Evolutionary conservation across 2,113 vertebrate genomes (phyloP).

Genomic region (Drymodes brunneopygia): DNA sequence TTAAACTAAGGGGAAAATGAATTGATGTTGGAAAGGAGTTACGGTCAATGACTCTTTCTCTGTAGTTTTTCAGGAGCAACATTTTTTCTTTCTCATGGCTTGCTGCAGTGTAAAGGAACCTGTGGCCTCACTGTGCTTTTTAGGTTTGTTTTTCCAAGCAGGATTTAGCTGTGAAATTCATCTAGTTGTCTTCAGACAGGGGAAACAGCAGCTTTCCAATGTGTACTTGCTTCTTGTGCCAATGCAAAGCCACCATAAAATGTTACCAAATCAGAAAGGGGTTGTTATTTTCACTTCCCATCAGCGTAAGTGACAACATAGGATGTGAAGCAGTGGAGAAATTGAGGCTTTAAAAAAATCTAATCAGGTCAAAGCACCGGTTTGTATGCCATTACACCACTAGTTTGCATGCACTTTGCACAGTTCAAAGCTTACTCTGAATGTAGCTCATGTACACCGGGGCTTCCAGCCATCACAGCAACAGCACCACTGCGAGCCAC

Average conservation of each 20-base stretch:
- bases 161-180: background rate
- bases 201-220: background rate
- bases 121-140: background rate
- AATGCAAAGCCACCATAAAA: background rate
- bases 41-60: background rate
- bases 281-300: background rate
- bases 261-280: background rate
- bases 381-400: background rate
- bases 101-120: background rate
- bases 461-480: background rate
- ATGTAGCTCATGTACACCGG: background rate
- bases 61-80: background rate
- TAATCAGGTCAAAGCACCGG: background rate
- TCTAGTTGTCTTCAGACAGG: background rate
- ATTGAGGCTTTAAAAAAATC: background rate
- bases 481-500: background rate
- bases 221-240: background rate
- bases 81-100: background rate
- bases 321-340: background rate
- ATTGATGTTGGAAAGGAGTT: background rate
- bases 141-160: background rate
- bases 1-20: background rate
- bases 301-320: background rate
- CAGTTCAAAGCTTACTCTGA: background rate
- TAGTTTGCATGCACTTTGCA: background rate